Evolutionary conservation across 2,113 vertebrate species (phyloP), one percentile per base, ranked within the genome.

Genomic region (Mionectes macconnelli): DNA sequence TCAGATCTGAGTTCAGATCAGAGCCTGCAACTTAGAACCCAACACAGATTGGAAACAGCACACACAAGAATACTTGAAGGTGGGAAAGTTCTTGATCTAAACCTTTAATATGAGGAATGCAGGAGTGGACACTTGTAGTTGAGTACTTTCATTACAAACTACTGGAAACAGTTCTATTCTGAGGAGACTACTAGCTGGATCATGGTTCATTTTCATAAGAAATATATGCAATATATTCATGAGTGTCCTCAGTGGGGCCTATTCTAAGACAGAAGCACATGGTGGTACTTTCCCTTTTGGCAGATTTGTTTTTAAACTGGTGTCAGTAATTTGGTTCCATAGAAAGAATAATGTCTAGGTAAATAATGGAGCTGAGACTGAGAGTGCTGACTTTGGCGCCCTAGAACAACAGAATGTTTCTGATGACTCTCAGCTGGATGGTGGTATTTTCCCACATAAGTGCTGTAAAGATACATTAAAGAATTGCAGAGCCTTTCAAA

Each of bases 361-460:
- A 94, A 95, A 97, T 95, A 94, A 96, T 94, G 96, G 93, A 76
- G 87, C 78, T 94, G 96, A 97, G 93, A 89, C 91, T 77, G 73
- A 79, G 87, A 94, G 45, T 73, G 62, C 89, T 91, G 93, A 94
- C 62, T 87, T 91, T 91, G 93, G 53, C 91, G 87, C 69, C 81
- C 84, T 94, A 92, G 93, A 96, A 92, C 84, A 96, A 96, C 95
- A 95, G 69, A 95, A 64, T 92, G 91, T 91, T 95, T 89, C 84
- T 96, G 93, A 95, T 94, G 84, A 89, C 87, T 96, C 96, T 96
- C 96, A 94, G 95, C 66, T 94, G 95, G 84, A 87, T 95, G 93
- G 56, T 96, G 94, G 66, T 96, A 40, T 95, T 96, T 95, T 82
- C 77, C 77, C 95, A 97, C 96, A 94, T 95, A 97, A 96, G 96